A percentile compares a stretch with the other conserved stretches of the same genome.
phyloP scores from a whole-genome alignment of 2,888 invertebrate species.

The Eurois occulta region DNA sequence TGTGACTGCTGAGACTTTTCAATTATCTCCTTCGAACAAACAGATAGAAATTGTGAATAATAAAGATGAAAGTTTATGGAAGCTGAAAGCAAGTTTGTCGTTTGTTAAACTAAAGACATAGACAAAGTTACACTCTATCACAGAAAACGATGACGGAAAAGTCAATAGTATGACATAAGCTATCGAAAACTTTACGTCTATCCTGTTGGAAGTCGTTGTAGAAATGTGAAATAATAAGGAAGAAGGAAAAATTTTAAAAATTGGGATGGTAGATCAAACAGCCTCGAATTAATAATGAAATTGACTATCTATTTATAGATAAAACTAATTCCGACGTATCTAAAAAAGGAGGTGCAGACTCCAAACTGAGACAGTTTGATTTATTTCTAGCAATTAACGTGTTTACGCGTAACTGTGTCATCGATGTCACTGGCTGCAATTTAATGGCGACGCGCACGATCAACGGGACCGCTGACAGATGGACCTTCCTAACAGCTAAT shows the following conservation, averaged over 20 bases:
- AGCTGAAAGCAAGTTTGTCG: not conserved
- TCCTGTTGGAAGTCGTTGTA: not conserved
- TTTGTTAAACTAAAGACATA: not conserved
- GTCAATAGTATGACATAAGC: not conserved
- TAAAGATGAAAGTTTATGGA: constrained; percentile 7
- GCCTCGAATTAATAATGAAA: not conserved
- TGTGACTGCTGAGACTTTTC: constrained; percentile 30
- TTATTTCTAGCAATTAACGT: constrained; percentile 43
- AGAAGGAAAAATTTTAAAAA: no score
- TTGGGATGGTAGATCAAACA: not conserved
- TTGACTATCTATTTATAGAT: not conserved
- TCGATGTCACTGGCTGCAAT: constrained; percentile 34
- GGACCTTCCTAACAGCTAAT: constrained; percentile 43
- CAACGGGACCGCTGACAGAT: constrained; percentile 51
- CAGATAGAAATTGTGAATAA: constrained; percentile 11
- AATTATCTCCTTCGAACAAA: constrained; percentile 33
- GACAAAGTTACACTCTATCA: not conserved
- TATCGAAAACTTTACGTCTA: not conserved
- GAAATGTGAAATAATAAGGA: not conserved
- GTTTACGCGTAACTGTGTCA: constrained; percentile 55
- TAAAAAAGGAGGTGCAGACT: constrained; percentile 8
- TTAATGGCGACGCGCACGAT: constrained; percentile 44
- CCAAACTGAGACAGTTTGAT: constrained; percentile 30
- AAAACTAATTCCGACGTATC: constrained; percentile 10
- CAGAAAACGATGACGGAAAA: not conserved